Evolutionary conservation across 2,888 invertebrate genomes (phyloP).

Genomic region (Platynereis dumerilii): DNA sequence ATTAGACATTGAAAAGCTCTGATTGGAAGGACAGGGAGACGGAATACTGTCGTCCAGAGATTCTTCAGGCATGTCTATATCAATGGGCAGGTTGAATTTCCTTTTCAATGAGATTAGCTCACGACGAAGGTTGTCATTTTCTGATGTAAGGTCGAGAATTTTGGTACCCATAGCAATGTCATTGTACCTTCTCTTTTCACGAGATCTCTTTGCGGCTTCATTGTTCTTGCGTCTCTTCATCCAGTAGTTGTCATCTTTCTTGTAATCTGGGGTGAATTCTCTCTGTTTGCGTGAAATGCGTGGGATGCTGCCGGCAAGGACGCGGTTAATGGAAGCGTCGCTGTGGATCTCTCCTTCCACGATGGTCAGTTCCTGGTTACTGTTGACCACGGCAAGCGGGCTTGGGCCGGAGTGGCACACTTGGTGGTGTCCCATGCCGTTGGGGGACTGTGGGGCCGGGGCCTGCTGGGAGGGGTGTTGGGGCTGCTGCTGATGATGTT

Average conservation of each 20-base stretch:
- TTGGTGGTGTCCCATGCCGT: background rate
- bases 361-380: background rate
- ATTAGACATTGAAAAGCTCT: no score
- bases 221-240: constrained; percentile 94
- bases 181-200: constrained; percentile 95
- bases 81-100: constrained; percentile 66
- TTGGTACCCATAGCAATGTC: constrained; percentile 95
- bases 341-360: background rate
- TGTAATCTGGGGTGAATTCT: constrained; percentile 94
- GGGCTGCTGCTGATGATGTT: constrained; percentile 12
- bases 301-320: background rate
- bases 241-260: constrained; percentile 98
- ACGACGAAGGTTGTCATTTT: constrained; percentile 91
- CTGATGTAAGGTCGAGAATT: constrained; percentile 91
- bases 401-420: background rate
- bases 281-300: constrained; percentile 74
- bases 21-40: no score
- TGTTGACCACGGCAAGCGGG: background rate
- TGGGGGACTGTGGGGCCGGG: background rate
- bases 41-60: no score
- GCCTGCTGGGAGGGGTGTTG: constrained; percentile 8
- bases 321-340: constrained; percentile 5
- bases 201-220: constrained; percentile 93
- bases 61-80: background rate
- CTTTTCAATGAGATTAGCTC: constrained; percentile 92